phyloP scores from a whole-genome alignment of 2,888 invertebrate genomes.

The Agapostemon virescens region DNA sequence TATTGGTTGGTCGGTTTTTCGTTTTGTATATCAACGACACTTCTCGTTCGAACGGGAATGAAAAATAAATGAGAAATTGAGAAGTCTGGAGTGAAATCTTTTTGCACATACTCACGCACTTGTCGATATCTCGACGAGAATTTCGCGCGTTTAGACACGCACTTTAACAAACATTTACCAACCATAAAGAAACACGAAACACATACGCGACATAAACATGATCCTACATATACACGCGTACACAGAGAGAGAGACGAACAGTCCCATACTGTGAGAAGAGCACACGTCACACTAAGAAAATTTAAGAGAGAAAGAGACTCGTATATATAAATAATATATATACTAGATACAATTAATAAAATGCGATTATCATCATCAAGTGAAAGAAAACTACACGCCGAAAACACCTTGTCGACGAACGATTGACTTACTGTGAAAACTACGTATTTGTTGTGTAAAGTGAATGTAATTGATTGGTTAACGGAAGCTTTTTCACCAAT shows the following conservation, averaged over 20 bases:
- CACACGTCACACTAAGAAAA: conserved; percentile 32
- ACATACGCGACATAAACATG: not conserved
- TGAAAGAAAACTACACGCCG: conserved; percentile 42
- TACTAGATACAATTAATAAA: conserved; percentile 39
- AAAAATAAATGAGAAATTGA: conserved; percentile 14
- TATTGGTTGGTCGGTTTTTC: conserved; percentile 14
- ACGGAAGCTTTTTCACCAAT: conserved; percentile 78
- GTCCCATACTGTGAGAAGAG: no score
- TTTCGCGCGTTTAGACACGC: conserved; percentile 32
- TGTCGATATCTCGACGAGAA: conserved; percentile 25
- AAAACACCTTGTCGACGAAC: conserved; percentile 54
- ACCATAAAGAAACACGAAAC: not conserved
- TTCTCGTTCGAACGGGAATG: conserved; percentile 20
- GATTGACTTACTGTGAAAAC: conserved; percentile 59
- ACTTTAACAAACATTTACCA: not conserved
- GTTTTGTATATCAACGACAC: conserved; percentile 37
- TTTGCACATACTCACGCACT: conserved; percentile 39
- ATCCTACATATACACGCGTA: no score
- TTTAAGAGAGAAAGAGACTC: conserved; percentile 57
- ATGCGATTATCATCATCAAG: conserved; percentile 45
- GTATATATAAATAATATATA: conserved; percentile 35
- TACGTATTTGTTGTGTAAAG: conserved; percentile 70
- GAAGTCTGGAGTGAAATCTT: not conserved
- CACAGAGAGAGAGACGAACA: no score
- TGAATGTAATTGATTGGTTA: conserved; percentile 77